Evolutionary conservation across 2,797 vertebrate species (phyloP).

Genomic region (Pelodytes ibericus): DNA sequence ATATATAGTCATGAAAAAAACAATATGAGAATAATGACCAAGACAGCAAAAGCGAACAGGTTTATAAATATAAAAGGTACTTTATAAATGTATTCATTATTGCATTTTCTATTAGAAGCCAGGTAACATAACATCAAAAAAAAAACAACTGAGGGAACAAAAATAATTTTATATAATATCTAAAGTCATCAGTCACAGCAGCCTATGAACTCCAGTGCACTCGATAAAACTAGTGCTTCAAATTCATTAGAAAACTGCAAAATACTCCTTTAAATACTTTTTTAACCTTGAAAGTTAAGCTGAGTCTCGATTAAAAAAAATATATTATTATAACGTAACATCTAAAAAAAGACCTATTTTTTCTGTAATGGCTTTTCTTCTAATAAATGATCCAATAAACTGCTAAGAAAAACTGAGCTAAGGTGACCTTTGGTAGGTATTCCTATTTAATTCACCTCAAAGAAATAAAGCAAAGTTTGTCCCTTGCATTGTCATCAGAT

Average conservation of each 20-base stretch:
- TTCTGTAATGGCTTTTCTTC: constrained; percentile 26
- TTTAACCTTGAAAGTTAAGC: constrained; percentile 32
- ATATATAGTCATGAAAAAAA: no score
- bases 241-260: constrained; percentile 22
- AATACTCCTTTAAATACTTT: constrained; percentile 8
- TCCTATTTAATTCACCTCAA: constrained; percentile 25
- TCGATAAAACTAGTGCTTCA: neutral
- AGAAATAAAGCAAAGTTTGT: constrained; percentile 59
- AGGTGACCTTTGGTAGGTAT: constrained; percentile 60
- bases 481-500: constrained; percentile 59
- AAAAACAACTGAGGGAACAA: no score
- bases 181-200: no score
- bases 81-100: no score
- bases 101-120: no score
- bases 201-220: neutral
- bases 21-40: no score
- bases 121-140: no score
- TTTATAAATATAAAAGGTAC: no score
- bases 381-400: constrained; percentile 46
- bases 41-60: no score
- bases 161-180: no score
- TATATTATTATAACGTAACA: constrained; percentile 24
- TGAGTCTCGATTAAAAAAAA: constrained; percentile 24
- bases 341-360: constrained; percentile 35
- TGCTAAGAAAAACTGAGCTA: constrained; percentile 20